Evolutionary conservation across 2,888 invertebrate genomes (phyloP).

Genomic region (Rhogogaster chlorosoma): DNA sequence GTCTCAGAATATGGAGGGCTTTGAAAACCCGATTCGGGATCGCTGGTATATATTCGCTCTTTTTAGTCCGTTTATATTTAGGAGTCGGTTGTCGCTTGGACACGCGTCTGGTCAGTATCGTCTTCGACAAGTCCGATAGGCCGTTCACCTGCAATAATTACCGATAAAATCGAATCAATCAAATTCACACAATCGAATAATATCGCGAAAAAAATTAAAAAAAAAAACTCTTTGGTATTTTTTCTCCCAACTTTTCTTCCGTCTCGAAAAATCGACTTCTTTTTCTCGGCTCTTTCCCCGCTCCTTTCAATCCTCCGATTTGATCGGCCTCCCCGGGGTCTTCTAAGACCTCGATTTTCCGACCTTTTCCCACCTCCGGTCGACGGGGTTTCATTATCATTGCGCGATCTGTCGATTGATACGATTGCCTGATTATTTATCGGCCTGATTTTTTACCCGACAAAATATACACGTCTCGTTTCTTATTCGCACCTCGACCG

Average conservation of each 20-base stretch:
- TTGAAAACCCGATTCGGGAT: slow-evolving; percentile 60
- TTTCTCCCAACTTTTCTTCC: not conserved
- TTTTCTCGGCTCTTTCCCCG: not conserved
- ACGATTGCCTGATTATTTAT: not conserved
- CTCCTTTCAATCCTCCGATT: not conserved
- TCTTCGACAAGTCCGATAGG: not conserved
- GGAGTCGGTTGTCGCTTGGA: not conserved
- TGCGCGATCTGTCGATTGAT: not conserved
- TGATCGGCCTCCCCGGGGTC: not conserved
- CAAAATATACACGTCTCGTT: not conserved
- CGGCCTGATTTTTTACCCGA: not conserved
- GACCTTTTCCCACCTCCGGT: not conserved
- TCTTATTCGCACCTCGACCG: not conserved
- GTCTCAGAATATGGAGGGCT: slow-evolving; percentile 57
- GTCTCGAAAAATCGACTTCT: not conserved
- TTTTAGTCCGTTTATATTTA: not conserved
- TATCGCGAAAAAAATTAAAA: not conserved
- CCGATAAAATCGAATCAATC: not conserved
- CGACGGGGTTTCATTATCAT: not conserved
- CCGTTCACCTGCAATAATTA: not conserved
- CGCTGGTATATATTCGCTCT: slow-evolving; percentile 4
- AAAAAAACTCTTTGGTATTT: not conserved
- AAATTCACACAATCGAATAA: not conserved
- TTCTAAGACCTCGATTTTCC: not conserved
- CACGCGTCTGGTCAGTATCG: not conserved